A percentile compares a stretch with the other conserved stretches of the same genome.
These are phyloP conservation scores for Syngnathus floridae DNA, from an alignment of 2,113 vertebrate genomes.

Conservation along the genomic window DNA sequence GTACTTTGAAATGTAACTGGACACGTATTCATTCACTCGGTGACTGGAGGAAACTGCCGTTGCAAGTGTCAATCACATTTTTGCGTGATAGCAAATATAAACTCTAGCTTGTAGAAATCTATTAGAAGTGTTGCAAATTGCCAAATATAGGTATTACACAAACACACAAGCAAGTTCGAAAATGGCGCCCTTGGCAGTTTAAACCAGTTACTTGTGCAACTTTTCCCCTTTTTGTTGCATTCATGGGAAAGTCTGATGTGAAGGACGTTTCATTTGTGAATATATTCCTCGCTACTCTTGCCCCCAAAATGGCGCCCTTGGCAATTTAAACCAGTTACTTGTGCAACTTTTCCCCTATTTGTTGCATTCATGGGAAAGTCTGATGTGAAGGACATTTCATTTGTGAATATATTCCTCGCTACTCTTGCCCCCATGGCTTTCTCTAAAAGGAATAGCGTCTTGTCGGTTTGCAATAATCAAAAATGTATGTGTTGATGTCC, in stretches of 20 bases:
- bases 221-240: conserved; percentile 56
- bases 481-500: conserved; percentile 64
- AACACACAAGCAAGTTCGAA: too few species aligned
- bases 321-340: conserved; percentile 49
- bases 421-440: conserved; percentile 33
- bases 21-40: conserved; percentile 47
- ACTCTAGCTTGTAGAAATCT: neutral
- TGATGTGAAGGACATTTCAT: conserved; percentile 61
- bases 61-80: conserved; percentile 8
- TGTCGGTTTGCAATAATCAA: conserved; percentile 57
- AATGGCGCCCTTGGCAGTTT: conserved; percentile 19
- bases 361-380: conserved; percentile 62
- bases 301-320: conserved; percentile 32
- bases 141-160: neutral
- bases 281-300: conserved; percentile 41
- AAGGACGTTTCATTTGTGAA: conserved; percentile 66
- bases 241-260: conserved; percentile 62
- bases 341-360: conserved; percentile 52
- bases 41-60: conserved; percentile 43
- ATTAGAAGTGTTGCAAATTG: neutral
- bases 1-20: conserved; percentile 52
- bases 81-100: neutral
- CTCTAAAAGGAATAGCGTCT: conserved; percentile 48
- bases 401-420: conserved; percentile 59
- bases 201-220: conserved; percentile 50